Evolutionary conservation across 1,140 invertebrate species (phyloP), one percentile per base, ranked within the genome.

Genomic region (Atta colombica): DNA sequence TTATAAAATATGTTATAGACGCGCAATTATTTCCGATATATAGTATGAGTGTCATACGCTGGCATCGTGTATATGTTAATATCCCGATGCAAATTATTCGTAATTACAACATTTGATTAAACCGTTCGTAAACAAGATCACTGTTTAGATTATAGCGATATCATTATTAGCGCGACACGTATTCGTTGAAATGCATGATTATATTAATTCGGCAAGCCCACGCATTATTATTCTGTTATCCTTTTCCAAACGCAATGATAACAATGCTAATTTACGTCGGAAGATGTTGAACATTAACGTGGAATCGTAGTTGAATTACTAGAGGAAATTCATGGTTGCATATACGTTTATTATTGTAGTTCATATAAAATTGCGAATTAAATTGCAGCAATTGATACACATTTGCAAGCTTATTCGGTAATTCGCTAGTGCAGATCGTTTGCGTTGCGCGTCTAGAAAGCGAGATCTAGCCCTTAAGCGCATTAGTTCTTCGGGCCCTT

Each of bases 51-150:
- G 18, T 3, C 8, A 14, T n/a, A 49, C 39, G 14, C 10, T 28
- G 7, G 35, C 16, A 45, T 35, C 6, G 60, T 49, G 31, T 31
- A 55, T 31, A 31, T 51, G n/a, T 84, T 75, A 84, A 84, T 82
- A 74, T 84, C 31, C 14, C 25, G 10, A 75, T 84, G 55, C 25
- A 84, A 84, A 84, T 84, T 75, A 84, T 51, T 49, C 45, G 69
- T 61, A 84, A 84, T 84, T 84, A 75, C 77, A 55, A 69, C 80
- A 84, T 74, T 63, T 84, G 55, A 84, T 84, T 84, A 84, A 84
- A 84, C 35, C 80, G 55, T 75, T 61, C 58, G 71, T 84, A 84
- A 84, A 84, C 80, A 84, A 84, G 25, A 49, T 74, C 69, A 18
- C 55, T 61, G 69, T 61, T 84, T 84, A 74, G 68, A 84, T 74